Conservation (phyloP, 2,113 vertebrate species). For the Dendropsophus ebraccatus region DNA sequence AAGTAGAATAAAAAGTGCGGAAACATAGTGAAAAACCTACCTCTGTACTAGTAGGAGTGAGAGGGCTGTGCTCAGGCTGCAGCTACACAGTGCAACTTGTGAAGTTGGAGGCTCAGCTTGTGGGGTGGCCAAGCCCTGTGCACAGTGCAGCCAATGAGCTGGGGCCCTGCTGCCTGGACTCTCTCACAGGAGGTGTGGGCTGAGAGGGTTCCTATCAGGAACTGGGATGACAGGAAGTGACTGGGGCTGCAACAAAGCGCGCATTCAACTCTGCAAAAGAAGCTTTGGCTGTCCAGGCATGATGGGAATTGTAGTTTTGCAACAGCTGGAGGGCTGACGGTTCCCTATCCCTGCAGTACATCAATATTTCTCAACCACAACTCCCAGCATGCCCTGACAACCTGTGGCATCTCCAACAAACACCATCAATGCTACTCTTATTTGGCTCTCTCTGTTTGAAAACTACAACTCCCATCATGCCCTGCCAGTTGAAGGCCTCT, state of each 20-base stretch:
- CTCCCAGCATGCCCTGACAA: too few species aligned
- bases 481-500: too few species aligned
- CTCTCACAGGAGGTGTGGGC: not conserved
- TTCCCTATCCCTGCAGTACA: too few species aligned
- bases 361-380: too few species aligned
- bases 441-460: too few species aligned
- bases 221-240: conserved; percentile 15
- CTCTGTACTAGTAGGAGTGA: not conserved
- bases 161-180: not conserved
- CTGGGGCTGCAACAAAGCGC: not conserved
- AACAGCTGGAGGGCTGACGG: too few species aligned
- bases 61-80: not conserved
- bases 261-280: not conserved
- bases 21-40: not conserved
- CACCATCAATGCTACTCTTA: too few species aligned
- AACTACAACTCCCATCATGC: too few species aligned
- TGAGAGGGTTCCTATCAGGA: not conserved
- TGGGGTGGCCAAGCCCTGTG: not conserved
- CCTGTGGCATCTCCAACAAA: too few species aligned
- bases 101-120: conserved; percentile 18
- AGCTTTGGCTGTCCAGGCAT: too few species aligned
- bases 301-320: too few species aligned
- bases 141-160: not conserved
- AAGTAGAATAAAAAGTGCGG: not conserved
- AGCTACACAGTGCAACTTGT: not conserved